Conservation (phyloP, 2,113 vertebrate genomes). For the Crotalus viridis region DNA sequence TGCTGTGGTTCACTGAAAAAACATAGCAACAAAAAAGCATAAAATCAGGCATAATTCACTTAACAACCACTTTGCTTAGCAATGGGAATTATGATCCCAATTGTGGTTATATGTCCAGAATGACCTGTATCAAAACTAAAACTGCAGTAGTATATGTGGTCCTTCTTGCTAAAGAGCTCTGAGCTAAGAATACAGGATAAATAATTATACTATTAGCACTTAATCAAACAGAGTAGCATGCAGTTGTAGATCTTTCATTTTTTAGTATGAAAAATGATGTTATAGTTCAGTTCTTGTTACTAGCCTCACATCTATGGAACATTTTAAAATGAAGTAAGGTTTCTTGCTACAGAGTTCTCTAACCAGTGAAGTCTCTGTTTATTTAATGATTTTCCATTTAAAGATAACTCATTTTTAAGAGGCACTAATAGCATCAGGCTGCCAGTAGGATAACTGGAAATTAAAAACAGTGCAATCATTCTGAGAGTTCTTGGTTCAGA, state of each 20-base stretch:
- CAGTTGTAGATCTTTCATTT: neutral
- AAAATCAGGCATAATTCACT: neutral
- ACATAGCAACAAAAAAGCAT: too few species aligned
- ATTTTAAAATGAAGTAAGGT: neutral
- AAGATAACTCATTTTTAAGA: neutral
- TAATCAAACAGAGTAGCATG: neutral
- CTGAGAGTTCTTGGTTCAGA: neutral
- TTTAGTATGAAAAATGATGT: neutral
- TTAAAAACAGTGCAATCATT: neutral
- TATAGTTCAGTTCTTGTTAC: neutral
- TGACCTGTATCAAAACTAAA: neutral
- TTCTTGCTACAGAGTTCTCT: neutral
- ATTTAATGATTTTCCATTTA: neutral
- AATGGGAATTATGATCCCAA: neutral
- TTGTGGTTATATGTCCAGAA: neutral
- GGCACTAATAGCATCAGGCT: neutral
- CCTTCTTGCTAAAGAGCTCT: neutral
- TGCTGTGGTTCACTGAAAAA: too few species aligned
- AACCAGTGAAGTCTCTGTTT: neutral
- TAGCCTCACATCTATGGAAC: neutral
- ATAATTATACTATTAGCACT: neutral
- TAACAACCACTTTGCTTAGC: neutral
- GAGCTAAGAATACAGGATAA: neutral
- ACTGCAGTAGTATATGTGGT: neutral
- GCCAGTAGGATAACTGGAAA: neutral